Conservation (phyloP, 2,888 invertebrate genomes). For the Sinodicranocentrus sp. region DNA sequence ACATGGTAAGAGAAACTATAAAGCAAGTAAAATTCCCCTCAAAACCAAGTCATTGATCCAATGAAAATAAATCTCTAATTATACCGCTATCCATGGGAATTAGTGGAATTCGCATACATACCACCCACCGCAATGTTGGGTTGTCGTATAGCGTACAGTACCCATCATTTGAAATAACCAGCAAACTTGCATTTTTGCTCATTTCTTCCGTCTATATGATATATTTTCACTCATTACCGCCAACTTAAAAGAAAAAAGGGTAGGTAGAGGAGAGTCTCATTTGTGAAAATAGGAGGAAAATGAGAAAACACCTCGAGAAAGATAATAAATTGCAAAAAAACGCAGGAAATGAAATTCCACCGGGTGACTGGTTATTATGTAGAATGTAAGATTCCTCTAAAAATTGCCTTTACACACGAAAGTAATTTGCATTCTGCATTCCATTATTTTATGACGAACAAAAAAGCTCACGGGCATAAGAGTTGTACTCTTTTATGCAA, state of each 20-base stretch:
- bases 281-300: background rate
- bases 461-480: too few relatives aligned
- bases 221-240: conserved; percentile 45
- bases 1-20: too few relatives aligned
- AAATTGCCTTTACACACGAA: conserved; percentile 19
- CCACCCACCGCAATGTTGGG: background rate
- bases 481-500: background rate
- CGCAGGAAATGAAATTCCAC: conserved; percentile 22
- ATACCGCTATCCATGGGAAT: conserved; percentile 57
- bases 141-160: background rate
- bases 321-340: conserved; percentile 10
- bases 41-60: conserved; percentile 62
- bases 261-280: background rate
- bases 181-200: background rate
- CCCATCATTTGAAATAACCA: background rate
- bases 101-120: conserved; percentile 15
- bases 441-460: background rate
- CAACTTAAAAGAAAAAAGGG: background rate
- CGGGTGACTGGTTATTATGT: background rate
- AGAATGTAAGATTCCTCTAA: background rate
- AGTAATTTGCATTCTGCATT: conserved; percentile 22
- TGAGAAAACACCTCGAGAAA: background rate
- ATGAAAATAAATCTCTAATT: conserved; percentile 44
- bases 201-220: background rate
- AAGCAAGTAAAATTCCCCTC: too few relatives aligned